phyloP scores from a whole-genome alignment of 2,888 invertebrate species.

The Philonicus albiceps region DNA sequence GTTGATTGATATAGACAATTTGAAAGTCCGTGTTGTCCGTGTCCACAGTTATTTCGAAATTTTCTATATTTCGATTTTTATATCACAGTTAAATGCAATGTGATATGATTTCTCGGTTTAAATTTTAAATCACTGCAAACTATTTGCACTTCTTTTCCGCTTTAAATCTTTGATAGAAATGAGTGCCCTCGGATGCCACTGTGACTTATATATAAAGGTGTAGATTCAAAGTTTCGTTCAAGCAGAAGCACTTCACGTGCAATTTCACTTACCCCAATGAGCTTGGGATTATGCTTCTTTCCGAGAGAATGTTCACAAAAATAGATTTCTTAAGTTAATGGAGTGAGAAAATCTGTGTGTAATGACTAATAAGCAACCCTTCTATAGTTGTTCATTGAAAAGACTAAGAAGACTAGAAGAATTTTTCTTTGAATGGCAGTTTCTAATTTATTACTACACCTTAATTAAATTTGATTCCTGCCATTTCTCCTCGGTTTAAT shows the following conservation, averaged over 20 bases:
- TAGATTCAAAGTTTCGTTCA: neutral
- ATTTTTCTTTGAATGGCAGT: neutral
- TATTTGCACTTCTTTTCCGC: neutral
- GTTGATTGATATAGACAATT: neutral
- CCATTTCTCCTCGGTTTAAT: neutral
- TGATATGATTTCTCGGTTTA: neutral
- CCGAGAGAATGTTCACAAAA: neutral
- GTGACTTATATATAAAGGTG: neutral
- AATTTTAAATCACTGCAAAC: neutral
- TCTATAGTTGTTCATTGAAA: neutral
- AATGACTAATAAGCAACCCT: neutral
- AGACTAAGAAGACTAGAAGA: neutral
- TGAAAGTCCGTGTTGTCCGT: neutral
- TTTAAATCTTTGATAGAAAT: neutral
- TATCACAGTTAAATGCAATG: neutral
- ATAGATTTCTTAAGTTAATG: neutral
- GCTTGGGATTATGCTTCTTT: neutral
- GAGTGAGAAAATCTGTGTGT: neutral
- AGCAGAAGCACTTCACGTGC: neutral
- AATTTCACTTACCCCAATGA: neutral
- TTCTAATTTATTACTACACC: neutral
- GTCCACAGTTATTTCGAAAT: neutral
- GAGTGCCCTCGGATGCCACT: neutral
- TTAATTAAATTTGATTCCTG: neutral
- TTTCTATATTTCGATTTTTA: neutral